Evolutionary conservation across 2,797 vertebrate species (phyloP).

Genomic region (Falco novaeseelandiae): DNA sequence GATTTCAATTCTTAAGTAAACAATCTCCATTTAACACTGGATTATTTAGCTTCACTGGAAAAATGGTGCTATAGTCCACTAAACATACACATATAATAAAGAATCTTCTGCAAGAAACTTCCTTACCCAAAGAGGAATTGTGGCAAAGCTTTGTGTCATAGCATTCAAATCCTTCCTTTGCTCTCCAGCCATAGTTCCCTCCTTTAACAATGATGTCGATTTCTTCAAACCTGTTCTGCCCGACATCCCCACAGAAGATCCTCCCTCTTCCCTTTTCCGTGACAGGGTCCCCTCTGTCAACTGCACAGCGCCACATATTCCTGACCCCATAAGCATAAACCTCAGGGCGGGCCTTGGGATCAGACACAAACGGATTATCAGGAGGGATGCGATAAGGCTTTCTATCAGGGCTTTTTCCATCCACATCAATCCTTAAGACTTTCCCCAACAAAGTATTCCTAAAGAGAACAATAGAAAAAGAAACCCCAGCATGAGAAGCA

Average conservation of each 20-base stretch:
- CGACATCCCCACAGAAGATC: conserved; percentile 88
- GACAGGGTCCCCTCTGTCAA: conserved; percentile 83
- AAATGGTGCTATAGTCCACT: neutral
- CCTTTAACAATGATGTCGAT: conserved; percentile 84
- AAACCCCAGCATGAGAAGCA: neutral
- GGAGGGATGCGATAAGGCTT: conserved; percentile 78
- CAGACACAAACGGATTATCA: conserved; percentile 83
- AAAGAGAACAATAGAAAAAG: neutral
- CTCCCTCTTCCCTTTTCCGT: conserved; percentile 79
- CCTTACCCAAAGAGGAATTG: conserved; percentile 83
- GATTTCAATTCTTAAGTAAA: neutral
- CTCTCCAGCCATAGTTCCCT: conserved; percentile 89
- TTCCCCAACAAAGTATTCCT: conserved; percentile 87
- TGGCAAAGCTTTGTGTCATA: conserved; percentile 84
- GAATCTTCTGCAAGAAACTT: neutral
- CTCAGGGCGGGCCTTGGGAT: conserved; percentile 76
- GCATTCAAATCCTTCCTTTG: conserved; percentile 89
- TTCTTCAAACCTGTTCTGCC: conserved; percentile 89
- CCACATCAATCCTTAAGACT: conserved; percentile 85
- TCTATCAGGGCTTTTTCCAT: conserved; percentile 56
- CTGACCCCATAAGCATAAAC: conserved; percentile 85
- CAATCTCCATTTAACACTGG: neutral
- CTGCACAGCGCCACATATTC: conserved; percentile 88
- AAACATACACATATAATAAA: neutral
- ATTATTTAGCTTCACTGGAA: neutral